These are phyloP conservation scores for Pleuronectes platessa DNA, from an alignment of 2,113 vertebrate genomes.

Conservation along the genomic window DNA sequence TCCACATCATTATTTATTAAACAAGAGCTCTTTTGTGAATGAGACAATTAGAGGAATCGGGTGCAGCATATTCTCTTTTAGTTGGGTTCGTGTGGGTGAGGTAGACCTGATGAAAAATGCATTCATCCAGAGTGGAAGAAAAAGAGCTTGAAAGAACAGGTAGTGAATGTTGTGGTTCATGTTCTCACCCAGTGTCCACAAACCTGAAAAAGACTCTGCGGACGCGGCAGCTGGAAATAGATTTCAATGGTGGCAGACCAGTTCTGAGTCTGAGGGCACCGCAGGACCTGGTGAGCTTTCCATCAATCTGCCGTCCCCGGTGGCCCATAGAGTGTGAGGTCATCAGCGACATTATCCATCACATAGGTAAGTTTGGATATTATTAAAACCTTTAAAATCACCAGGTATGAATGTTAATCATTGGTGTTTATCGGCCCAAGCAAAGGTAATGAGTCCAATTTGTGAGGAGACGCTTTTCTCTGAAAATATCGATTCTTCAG, in stretches of 20 bases:
- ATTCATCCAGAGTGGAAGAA: not conserved
- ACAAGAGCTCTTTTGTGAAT: not conserved
- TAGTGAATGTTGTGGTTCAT: constrained; percentile 35
- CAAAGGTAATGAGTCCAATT: not conserved
- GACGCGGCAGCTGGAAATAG: constrained; percentile 82
- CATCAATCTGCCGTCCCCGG: constrained; percentile 61
- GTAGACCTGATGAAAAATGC: constrained; percentile 14
- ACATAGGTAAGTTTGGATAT: constrained; percentile 82
- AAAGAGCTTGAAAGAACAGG: not conserved
- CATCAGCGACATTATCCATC: constrained; percentile 83
- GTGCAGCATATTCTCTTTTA: too few species aligned
- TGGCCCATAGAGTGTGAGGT: constrained; percentile 93
- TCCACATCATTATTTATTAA: constrained; percentile 33
- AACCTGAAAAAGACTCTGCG: constrained; percentile 60
- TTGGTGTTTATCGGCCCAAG: not conserved
- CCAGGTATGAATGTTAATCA: not conserved
- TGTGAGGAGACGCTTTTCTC: not conserved
- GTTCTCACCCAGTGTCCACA: constrained; percentile 69
- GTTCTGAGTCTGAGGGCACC: constrained; percentile 81
- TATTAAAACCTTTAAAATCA: not conserved
- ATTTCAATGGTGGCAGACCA: constrained; percentile 64
- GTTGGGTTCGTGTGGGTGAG: too few species aligned
- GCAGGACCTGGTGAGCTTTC: constrained; percentile 77
- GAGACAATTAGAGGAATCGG: constrained; percentile 19
- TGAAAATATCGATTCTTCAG: too few species aligned